phyloP scores from a whole-genome alignment of 2,113 vertebrate species.

The Percopsis transmontana region DNA sequence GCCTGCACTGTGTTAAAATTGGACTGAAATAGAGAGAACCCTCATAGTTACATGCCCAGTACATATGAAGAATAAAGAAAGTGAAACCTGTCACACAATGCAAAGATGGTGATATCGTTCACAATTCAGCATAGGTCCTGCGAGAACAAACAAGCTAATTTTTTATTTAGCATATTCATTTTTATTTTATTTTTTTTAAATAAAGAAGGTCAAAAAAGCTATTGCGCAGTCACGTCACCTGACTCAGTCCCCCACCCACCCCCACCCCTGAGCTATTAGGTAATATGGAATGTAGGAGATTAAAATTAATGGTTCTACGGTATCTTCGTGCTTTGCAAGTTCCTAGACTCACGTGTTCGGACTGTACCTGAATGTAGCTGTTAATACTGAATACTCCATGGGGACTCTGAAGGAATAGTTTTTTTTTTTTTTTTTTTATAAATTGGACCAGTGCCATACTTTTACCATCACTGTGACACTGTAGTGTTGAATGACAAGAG shows the following conservation, averaged over 20 bases:
- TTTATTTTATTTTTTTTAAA: too few species aligned
- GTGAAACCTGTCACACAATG: background rate
- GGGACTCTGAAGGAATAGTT: background rate
- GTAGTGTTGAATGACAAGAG: background rate
- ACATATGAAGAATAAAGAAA: background rate
- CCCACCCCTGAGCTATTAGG: conserved; percentile 26
- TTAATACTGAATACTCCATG: background rate
- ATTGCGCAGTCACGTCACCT: background rate
- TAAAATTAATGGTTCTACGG: background rate
- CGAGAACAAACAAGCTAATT: background rate
- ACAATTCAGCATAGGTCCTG: background rate
- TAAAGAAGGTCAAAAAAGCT: background rate
- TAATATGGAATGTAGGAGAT: background rate
- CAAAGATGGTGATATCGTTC: background rate
- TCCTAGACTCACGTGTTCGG: background rate
- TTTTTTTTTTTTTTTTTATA: background rate
- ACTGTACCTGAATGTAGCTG: background rate
- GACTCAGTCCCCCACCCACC: conserved; percentile 5
- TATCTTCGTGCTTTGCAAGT: background rate
- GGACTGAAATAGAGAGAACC: conserved; percentile 7
- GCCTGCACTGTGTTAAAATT: conserved; percentile 15
- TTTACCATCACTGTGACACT: background rate
- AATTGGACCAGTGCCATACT: background rate
- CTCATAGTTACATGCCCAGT: conserved; percentile 17
- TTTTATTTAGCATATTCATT: too few species aligned